These are phyloP conservation scores for Pseudoips prasinana DNA, from an alignment of 2,888 invertebrate genomes.

Conservation along the genomic window DNA sequence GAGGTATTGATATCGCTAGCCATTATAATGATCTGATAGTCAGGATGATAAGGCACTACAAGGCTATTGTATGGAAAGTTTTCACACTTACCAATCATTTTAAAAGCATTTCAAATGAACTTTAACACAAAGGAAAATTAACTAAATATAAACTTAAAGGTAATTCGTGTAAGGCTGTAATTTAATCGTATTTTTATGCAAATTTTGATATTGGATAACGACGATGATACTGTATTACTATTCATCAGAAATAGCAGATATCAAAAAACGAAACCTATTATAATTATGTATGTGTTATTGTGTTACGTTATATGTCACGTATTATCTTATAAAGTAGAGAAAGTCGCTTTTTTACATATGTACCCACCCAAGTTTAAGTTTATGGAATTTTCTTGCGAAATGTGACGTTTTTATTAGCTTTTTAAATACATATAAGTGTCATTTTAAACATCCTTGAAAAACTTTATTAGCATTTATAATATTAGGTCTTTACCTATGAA, in stretches of 20 bases:
- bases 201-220: neutral
- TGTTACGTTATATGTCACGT: constrained; percentile 1
- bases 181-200: no score
- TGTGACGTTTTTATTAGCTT: no score
- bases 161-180: no score
- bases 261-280: no score
- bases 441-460: no score
- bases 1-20: neutral
- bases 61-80: neutral
- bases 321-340: constrained; percentile 7
- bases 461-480: no score
- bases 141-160: no score
- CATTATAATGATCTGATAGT: neutral
- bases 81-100: neutral
- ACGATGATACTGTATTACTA: no score
- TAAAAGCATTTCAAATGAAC: neutral
- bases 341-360: constrained; percentile 4
- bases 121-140: neutral
- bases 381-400: no score
- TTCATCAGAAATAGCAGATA: no score
- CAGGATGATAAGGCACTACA: constrained; percentile 10
- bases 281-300: constrained; percentile 4
- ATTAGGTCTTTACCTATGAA: no score
- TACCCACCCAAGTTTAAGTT: neutral
- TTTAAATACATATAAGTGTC: no score